Conservation (phyloP, 2,888 invertebrate species). For the Thumatha senex region DNA sequence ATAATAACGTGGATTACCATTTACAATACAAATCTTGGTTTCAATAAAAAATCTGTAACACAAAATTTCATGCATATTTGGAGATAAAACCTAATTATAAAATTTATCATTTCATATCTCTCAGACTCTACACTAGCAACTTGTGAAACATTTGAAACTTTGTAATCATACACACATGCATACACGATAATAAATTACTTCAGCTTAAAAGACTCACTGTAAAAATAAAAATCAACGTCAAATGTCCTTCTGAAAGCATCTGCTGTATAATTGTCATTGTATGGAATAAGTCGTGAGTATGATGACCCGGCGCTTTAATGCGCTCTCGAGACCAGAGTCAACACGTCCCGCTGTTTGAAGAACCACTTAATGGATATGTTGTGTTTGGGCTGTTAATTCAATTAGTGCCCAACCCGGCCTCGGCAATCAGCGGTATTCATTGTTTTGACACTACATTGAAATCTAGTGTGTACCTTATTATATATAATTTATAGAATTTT, state of each 20-base stretch:
- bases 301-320: constrained; percentile 31
- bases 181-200: background rate
- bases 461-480: constrained; percentile 32
- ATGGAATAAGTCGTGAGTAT: constrained; percentile 35
- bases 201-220: background rate
- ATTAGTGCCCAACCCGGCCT: constrained; percentile 63
- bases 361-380: constrained; percentile 70
- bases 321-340: constrained; percentile 21
- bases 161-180: background rate
- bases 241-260: constrained; percentile 5
- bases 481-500: background rate
- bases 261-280: constrained; percentile 38
- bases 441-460: constrained; percentile 63
- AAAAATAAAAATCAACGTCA: background rate
- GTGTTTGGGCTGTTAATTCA: constrained; percentile 74
- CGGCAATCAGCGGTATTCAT: constrained; percentile 64
- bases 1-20: no score
- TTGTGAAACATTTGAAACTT: no score
- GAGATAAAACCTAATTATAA: no score
- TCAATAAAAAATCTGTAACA: no score
- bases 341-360: constrained; percentile 52
- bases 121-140: no score
- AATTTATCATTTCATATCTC: no score
- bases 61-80: no score
- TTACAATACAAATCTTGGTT: no score